Percentiles rank a stretch among this genome's conserved stretches.
Evolutionary conservation across 2,888 invertebrate species (phyloP).

Genomic region (Cheilosia scutellata): DNA sequence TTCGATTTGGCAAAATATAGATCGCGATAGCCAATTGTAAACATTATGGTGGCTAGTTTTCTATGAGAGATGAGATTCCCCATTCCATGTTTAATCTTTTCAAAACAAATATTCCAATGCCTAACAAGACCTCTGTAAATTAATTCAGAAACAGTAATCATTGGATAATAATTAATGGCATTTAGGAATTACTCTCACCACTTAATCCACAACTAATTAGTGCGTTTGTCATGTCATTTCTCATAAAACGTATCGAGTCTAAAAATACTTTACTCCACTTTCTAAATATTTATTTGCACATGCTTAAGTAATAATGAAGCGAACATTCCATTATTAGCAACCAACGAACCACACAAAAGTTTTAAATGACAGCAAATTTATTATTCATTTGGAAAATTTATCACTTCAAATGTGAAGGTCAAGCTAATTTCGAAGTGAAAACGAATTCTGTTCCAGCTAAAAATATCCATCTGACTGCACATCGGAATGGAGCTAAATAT

Average conservation of each 20-base stretch:
- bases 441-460: too few relatives aligned
- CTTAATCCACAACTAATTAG: conserved; percentile 23
- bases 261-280: conserved; percentile 4
- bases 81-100: too few relatives aligned
- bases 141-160: too few relatives aligned
- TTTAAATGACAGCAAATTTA: conserved; percentile 27
- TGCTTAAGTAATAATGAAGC: background rate
- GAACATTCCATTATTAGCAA: background rate
- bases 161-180: too few relatives aligned
- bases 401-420: conserved; percentile 3
- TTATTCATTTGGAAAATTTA: conserved; percentile 32
- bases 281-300: conserved; percentile 1
- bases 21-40: too few relatives aligned
- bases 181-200: background rate
- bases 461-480: too few relatives aligned
- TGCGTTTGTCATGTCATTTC: conserved; percentile 32
- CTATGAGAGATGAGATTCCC: too few relatives aligned
- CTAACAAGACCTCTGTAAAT: too few relatives aligned
- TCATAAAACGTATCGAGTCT: background rate
- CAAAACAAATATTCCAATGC: too few relatives aligned
- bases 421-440: background rate
- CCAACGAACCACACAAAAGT: background rate
- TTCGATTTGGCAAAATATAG: too few relatives aligned
- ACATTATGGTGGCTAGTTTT: too few relatives aligned
- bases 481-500: too few relatives aligned